Percentiles rank a stretch among this genome's conserved stretches.
Conservation (phyloP, 2,113 vertebrate genomes). For the Cisticola juncidis region DNA sequence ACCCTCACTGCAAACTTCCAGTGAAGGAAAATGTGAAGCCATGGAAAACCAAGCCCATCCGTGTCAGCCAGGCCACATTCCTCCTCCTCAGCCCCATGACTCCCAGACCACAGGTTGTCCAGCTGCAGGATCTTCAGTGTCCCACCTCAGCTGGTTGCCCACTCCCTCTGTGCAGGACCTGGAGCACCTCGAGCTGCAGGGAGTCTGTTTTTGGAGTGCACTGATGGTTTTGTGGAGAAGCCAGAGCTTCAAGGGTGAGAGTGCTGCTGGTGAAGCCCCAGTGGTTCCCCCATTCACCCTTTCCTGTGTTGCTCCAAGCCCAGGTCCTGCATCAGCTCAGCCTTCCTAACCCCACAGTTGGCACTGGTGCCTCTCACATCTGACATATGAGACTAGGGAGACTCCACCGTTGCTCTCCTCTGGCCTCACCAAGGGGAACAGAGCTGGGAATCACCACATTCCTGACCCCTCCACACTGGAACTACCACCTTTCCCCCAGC, state of each 20-base stretch:
- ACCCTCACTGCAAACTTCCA: not conserved
- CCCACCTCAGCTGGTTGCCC: accelerated
- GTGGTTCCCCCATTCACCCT: not conserved
- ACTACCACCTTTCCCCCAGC: not conserved
- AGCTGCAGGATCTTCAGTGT: accelerated
- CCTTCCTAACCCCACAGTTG: not conserved
- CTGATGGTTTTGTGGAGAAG: not conserved
- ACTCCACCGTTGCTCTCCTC: not conserved
- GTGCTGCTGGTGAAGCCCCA: not conserved
- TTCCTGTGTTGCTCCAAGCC: not conserved
- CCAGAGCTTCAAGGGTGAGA: not conserved
- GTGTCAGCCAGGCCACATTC: not conserved
- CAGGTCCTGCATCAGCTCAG: accelerated
- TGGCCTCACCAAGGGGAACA: not conserved
- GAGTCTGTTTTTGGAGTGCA: accelerated
- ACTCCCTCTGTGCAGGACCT: accelerated
- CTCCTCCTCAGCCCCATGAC: not conserved
- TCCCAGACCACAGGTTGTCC: not conserved
- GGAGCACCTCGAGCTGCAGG: accelerated
- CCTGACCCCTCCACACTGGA: not conserved
- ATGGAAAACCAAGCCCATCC: not conserved
- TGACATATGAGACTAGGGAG: not conserved
- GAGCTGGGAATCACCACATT: not conserved
- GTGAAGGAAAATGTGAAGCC: not conserved
- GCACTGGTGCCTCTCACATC: not conserved